Base-by-base conservation (phyloP, 92 coral and sea anemone genomes). In the Phenganax subtilis region DNA sequence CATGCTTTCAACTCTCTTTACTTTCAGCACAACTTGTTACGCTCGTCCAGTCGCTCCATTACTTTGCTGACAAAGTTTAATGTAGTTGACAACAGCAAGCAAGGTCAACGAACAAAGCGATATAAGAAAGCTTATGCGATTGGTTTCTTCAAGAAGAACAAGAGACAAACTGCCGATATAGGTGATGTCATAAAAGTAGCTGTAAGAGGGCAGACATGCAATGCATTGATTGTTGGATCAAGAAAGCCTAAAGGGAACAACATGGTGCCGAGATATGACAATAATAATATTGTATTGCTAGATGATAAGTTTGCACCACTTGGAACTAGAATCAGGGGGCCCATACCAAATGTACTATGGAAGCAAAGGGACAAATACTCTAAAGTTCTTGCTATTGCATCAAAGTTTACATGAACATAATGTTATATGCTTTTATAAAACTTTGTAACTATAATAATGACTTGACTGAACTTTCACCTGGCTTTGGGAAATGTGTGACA, bases 151-250 rank as follows among this genome's bases (percentile, higher is more conserved):
- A 84, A 92, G 29, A 79, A 79, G 63, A 79, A 79, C 83, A 90
- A 92, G 76, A 85, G 97, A 65, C 93, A 96, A 85, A 96, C 99
- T 9, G 99, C 99, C 1, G 97, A 96, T 61, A 88, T 90, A 11
- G 99, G 99, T 11, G 99, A 96, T 86, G 90, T 96, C 54, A 86
- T 96, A 52, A 83, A 92, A 83, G 99, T 96, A n/a, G 99, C 99
- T 0, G 91, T 96, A 16, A 87, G 97, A 20, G 99, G 99, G 55
- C 91, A 96, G 81, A 90, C 99, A 29, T 90, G 90, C 55, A 92
- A 91, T 59, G 99, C 99, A 5, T 78, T 96, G 53, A 92, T 96
- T 30, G 96, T 96, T 16, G 99, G 99, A 1, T 90, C 99, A n/a
- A 75, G 99, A 20, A 93, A 91, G 29, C 91, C 97, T 6, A 96